Evolutionary conservation across 1,140 invertebrate genomes (phyloP), one percentile per base, ranked within the genome.

Genomic region (Capitella teleta): DNA sequence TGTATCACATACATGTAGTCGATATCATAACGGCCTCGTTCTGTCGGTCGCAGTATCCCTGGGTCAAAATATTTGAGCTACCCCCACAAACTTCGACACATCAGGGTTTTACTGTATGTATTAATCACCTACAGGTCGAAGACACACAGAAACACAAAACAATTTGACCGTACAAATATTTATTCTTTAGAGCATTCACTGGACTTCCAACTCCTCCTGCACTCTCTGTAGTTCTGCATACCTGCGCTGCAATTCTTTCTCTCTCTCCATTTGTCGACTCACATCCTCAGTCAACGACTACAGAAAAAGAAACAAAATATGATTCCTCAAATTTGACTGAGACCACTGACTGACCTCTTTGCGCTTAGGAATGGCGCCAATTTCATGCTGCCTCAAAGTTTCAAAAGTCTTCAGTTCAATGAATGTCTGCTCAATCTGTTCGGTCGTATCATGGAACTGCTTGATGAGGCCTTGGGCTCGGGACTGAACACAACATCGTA

Each of bases 331-430:
- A 55, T 19, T 28, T 49, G 21, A 49, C 26, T 25, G 28, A 3
- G 10, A 55, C 2, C 8, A 8, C 12, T 21, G 18, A 41, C 54
- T 67, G 61, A 85, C 83, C 70, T 87, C 83, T 58, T 95, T 76
- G 64, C 95, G 77, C 56, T 89, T 81, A 1, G 89, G 87, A 56
- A 98, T 83, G 24, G 94, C 94, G 21, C 80, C 80, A 54, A 82
- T 81, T 74, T 98, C 95, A 68, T 95, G 86, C 28, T 87, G 80
- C 61, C 87, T 81, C 5, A 97, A 76, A 67, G 88, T 86, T 58
- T 85, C 82, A 64, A 98, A 98, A 1, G 94, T 98, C 19, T 87
- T 87, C 43, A 89, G 69, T 66, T 98, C 93, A 32, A 95, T 75
- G 55, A 81, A 78, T 18, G 85, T 80, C 61, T 92, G 86, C 65